phyloP scores from a whole-genome alignment of 2,113 vertebrate species.

The Smithornis capensis region DNA sequence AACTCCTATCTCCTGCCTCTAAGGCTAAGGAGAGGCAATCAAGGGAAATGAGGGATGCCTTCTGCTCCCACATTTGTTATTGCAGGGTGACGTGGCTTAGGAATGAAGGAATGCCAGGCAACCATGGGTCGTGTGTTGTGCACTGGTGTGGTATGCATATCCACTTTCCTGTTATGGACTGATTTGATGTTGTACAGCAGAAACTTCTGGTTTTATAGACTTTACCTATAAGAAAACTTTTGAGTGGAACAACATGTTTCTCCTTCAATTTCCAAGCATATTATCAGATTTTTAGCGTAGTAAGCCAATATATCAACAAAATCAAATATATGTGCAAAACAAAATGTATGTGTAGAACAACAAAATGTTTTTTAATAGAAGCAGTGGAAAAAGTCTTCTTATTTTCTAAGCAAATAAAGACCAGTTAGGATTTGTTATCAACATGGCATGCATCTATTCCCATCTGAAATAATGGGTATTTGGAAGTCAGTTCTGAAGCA shows the following conservation, averaged over 20 bases:
- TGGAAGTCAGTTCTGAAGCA: neutral
- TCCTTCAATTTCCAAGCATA: neutral
- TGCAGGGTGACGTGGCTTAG: neutral
- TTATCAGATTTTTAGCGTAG: neutral
- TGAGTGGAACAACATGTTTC: neutral
- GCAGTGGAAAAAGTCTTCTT: neutral
- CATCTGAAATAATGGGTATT: neutral
- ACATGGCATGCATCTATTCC: neutral
- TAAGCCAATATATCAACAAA: neutral
- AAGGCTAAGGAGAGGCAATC: neutral
- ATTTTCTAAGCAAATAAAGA: neutral
- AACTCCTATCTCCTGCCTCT: neutral
- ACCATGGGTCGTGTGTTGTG: neutral
- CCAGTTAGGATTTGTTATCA: neutral
- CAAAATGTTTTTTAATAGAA: neutral
- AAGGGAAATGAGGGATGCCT: neutral
- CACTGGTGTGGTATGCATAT: neutral
- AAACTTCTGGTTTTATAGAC: neutral
- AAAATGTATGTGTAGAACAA: neutral
- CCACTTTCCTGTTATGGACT: neutral
- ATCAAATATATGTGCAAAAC: neutral
- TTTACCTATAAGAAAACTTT: neutral
- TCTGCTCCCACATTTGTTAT: neutral
- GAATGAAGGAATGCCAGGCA: neutral
- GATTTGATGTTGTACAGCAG: neutral